Percentiles rank a stretch among this genome's conserved stretches.
Evolutionary conservation across 2,797 vertebrate genomes (phyloP).

Genomic region (Hylomyscus alleni): DNA sequence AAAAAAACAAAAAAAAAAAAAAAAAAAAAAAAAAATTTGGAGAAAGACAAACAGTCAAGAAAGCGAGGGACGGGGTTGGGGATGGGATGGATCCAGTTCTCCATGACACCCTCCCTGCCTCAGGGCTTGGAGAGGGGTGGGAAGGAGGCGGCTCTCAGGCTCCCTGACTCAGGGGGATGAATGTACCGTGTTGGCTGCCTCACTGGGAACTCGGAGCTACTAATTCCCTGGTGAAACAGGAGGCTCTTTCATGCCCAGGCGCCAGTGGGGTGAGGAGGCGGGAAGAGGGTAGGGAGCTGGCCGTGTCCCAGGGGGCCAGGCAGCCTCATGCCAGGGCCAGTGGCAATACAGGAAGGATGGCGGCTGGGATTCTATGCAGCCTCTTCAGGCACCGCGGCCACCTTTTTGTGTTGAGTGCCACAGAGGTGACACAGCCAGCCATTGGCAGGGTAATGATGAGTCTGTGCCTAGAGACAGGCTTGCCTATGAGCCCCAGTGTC

Average conservation of each 20-base stretch:
- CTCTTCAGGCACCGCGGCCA: neutral
- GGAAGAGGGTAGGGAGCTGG: conserved; percentile 71
- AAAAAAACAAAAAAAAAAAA: no score
- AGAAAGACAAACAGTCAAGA: neutral
- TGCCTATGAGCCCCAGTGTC: neutral
- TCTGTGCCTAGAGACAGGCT: neutral
- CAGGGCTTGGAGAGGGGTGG: neutral
- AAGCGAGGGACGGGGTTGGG: neutral
- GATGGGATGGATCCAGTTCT: neutral
- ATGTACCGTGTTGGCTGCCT: conserved; percentile 72
- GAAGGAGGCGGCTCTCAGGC: neutral
- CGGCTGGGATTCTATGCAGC: neutral
- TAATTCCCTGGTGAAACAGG: conserved; percentile 83
- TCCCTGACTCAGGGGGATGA: conserved; percentile 56
- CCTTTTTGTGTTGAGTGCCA: neutral
- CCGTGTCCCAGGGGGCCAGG: conserved; percentile 43
- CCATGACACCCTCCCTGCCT: neutral
- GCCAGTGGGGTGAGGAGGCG: conserved; percentile 72
- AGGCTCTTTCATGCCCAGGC: conserved; percentile 79
- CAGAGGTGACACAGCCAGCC: neutral
- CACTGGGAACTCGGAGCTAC: conserved; percentile 60
- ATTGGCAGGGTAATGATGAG: neutral
- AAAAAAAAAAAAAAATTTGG: neutral
- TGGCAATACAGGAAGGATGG: neutral
- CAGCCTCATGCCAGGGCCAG: conserved; percentile 58